phyloP scores from a whole-genome alignment of 92 coral and sea anemone species.

The Epizoanthus rinbou region DNA sequence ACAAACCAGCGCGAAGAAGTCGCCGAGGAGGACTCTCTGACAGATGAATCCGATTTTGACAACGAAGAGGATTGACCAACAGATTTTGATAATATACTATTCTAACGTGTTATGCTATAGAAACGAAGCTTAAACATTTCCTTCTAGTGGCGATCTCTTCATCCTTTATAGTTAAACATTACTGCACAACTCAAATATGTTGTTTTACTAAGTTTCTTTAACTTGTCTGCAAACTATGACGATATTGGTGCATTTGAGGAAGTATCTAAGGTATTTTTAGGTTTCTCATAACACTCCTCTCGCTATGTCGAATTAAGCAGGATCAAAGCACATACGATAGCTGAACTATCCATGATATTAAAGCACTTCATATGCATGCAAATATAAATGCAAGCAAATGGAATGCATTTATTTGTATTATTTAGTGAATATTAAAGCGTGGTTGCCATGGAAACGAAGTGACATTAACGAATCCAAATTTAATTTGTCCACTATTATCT shows the following conservation, averaged over 20 bases:
- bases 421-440: conserved; percentile 3
- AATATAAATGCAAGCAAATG: conserved; percentile 4
- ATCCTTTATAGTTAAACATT: conserved; percentile 16
- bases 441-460: conserved; percentile 21
- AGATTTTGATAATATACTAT: neutral
- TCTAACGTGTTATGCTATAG: neutral
- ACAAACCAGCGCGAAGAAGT: conserved; percentile 38
- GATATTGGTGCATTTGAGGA: neutral
- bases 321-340: conserved; percentile 9
- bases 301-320: conserved; percentile 1
- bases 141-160: conserved; percentile 22
- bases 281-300: neutral
- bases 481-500: neutral
- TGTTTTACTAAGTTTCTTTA: neutral
- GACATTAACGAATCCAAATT: neutral
- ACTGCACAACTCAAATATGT: conserved; percentile 23
- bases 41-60: conserved; percentile 1
- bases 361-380: conserved; percentile 1
- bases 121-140: conserved; percentile 7
- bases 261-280: conserved; percentile 1
- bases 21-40: conserved; percentile 11
- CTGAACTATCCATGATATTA: conserved; percentile 16
- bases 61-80: conserved; percentile 31
- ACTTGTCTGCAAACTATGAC: conserved; percentile 19
- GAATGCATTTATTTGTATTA: conserved; percentile 5